Conservation (phyloP, 2,888 invertebrate genomes). For the Gandaritis pyraliata region DNA sequence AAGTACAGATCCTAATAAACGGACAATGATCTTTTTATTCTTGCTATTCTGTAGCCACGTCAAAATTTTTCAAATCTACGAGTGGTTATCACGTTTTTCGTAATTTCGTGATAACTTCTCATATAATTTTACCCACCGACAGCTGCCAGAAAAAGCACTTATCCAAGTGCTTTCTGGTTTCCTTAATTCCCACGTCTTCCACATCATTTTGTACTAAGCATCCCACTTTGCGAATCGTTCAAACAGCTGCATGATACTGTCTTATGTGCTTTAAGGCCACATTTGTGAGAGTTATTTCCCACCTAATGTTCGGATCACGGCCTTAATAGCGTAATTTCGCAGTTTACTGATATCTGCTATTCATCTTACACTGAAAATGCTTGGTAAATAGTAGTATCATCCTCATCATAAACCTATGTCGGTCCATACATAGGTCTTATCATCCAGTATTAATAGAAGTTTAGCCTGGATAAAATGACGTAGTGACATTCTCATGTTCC, state of each 20-base stretch:
- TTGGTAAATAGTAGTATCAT: too few species aligned
- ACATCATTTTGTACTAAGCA: slow-evolving; percentile 12
- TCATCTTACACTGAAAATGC: too few species aligned
- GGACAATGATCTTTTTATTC: too few species aligned
- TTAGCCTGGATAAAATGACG: too few species aligned
- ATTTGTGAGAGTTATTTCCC: slow-evolving; percentile 68
- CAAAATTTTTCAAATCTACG: too few species aligned
- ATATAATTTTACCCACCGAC: neutral
- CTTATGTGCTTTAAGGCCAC: slow-evolving; percentile 67
- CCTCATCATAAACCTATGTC: too few species aligned
- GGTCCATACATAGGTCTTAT: too few species aligned
- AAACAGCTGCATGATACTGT: slow-evolving; percentile 61
- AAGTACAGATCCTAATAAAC: too few species aligned
- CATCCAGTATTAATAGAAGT: too few species aligned
- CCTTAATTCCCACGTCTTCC: slow-evolving; percentile 3
- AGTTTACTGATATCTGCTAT: slow-evolving; percentile 49
- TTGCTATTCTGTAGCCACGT: too few species aligned
- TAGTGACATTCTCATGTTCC: neutral
- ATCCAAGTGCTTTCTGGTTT: neutral
- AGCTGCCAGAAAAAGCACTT: slow-evolving; percentile 2
- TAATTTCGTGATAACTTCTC: neutral
- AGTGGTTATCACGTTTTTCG: too few species aligned
- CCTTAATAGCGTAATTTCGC: slow-evolving; percentile 54
- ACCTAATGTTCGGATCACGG: slow-evolving; percentile 64
- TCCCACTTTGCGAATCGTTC: slow-evolving; percentile 27